Evolutionary conservation across 2,797 vertebrate genomes (phyloP).

Genomic region (Selene dorsalis): DNA sequence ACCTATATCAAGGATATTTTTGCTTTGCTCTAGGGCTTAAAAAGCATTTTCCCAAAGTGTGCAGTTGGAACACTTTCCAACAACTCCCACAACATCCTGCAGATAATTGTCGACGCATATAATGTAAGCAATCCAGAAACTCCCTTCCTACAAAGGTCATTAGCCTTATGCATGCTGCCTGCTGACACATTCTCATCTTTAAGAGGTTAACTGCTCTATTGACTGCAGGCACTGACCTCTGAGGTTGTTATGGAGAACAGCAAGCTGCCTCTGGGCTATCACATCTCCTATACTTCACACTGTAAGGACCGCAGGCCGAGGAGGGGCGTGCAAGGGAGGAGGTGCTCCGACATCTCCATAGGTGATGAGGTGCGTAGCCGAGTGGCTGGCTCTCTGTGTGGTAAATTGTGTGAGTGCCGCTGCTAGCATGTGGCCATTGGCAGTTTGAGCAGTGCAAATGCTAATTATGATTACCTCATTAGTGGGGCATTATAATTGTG

Average conservation of each 20-base stretch:
- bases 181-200: constrained; percentile 49
- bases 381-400: constrained; percentile 27
- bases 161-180: constrained; percentile 43
- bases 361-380: constrained; percentile 40
- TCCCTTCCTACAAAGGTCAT: constrained; percentile 47
- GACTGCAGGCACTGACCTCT: constrained; percentile 67
- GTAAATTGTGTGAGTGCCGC: constrained; percentile 40
- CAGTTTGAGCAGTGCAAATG: constrained; percentile 29
- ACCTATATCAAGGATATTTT: constrained; percentile 26
- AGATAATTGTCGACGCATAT: constrained; percentile 51
- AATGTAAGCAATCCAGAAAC: constrained; percentile 46
- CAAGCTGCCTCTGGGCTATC: constrained; percentile 41
- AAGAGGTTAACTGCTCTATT: constrained; percentile 57
- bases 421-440: constrained; percentile 55
- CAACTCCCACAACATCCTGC: constrained; percentile 66
- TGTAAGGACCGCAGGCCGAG: constrained; percentile 45
- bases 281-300: constrained; percentile 49
- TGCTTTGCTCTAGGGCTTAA: constrained; percentile 38
- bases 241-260: constrained; percentile 65
- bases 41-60: constrained; percentile 44
- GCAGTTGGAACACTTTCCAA: constrained; percentile 48
- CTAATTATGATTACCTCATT: constrained; percentile 71
- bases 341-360: constrained; percentile 52
- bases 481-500: constrained; percentile 39
- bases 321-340: constrained; percentile 28